Evolutionary conservation across 2,113 vertebrate species (phyloP).

Genomic region (Vimba vimba): DNA sequence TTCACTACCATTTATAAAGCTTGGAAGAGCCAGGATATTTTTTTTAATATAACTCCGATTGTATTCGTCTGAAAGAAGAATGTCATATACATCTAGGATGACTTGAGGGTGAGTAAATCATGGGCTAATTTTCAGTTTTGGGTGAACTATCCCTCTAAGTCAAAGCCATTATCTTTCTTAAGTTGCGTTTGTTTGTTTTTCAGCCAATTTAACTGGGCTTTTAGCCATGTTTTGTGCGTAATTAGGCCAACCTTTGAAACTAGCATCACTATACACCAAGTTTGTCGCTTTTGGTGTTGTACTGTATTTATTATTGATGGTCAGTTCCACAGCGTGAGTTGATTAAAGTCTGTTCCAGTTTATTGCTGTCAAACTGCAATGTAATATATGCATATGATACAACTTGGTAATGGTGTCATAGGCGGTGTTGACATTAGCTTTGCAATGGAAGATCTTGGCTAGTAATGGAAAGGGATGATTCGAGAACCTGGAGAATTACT

Average conservation of each 20-base stretch:
- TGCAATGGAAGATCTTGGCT: not conserved
- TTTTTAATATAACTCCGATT: no score
- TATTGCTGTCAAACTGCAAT: constrained; percentile 35
- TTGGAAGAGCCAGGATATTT: no score
- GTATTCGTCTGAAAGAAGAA: no score
- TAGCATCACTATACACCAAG: not conserved
- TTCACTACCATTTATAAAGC: no score
- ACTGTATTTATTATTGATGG: constrained; percentile 44
- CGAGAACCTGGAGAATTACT: not conserved
- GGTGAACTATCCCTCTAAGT: no score
- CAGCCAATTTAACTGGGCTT: not conserved
- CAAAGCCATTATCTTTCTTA: not conserved
- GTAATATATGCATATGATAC: constrained; percentile 34
- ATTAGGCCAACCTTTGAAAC: constrained; percentile 3
- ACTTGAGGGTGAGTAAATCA: no score
- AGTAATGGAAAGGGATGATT: constrained; percentile 5
- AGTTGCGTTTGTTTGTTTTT: not conserved
- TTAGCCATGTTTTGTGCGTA: not conserved
- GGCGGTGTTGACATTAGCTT: not conserved
- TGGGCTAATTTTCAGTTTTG: no score
- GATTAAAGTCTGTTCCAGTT: constrained; percentile 46
- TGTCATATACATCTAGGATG: no score
- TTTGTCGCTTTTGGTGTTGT: constrained; percentile 30
- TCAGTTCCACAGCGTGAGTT: constrained; percentile 36
- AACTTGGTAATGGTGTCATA: constrained; percentile 35